Evolutionary conservation across 2,888 invertebrate genomes (phyloP), one percentile per base, ranked within the genome.

Genomic region (Tyria jacobaeae): DNA sequence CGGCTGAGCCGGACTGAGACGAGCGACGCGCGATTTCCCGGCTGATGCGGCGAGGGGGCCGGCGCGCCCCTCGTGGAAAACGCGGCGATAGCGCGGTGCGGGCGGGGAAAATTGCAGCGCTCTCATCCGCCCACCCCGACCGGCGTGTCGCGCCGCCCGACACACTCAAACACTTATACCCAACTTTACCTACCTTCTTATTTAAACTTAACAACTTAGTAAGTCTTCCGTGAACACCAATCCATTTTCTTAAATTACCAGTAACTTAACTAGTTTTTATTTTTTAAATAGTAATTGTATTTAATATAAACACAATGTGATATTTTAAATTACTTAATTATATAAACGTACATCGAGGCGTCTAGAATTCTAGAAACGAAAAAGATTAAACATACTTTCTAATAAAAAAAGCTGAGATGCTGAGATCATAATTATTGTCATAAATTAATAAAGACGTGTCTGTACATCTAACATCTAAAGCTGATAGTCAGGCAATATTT

Each of bases 61-160:
- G 88, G 85, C 86, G 89, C 88, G 89, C 89, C 89, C 89, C 90
- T 86, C 89, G 88, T 88, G 92, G 91, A 92, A 92, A 92, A 91
- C 89, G 89, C 88, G 83, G 76, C 82, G 84, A 82, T 78, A 78
- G 84, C 81, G 81, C 83, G 86, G 86, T 76, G 84, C 89, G 91
- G 91, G 88, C 90, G 90, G 89, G 91, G 92, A 91, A 91, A 91
- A 90, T 76, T 89, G 89, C 88, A 87, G 68, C 81, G 83, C 80
- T 78, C 79, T 76, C 82, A 69, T 70, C 82, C 79, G 79, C 81
- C 82, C 78, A 81, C 84, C 84, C 83, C 86, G 81, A 82, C 82
- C 79, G 80, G 79, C 37, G 53, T 76, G 51, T 25, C 62, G 62
- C 57, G 70, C 80, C 78, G 75, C 80, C 79, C 80, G 80, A 73